phyloP scores from a whole-genome alignment of 2,797 vertebrate genomes.

The Pelodytes ibericus region DNA sequence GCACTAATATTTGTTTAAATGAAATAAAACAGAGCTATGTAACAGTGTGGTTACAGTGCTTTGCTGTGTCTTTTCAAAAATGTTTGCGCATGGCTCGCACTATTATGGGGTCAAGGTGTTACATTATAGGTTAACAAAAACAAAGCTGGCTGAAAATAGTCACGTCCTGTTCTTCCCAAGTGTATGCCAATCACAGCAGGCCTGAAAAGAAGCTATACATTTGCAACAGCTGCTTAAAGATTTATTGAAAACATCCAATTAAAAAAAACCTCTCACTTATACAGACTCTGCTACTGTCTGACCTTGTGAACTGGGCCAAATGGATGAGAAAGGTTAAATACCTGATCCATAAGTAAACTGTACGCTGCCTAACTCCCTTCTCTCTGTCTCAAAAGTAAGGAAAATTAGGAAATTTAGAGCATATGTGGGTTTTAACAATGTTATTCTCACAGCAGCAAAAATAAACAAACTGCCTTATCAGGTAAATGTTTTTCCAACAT shows the following conservation, averaged over 20 bases:
- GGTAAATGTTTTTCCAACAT: no score
- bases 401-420: neutral
- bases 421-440: neutral
- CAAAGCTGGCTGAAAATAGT: constrained; percentile 6
- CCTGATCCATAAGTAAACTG: constrained; percentile 7
- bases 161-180: constrained; percentile 6
- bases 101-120: neutral
- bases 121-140: constrained; percentile 19
- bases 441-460: no score
- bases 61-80: constrained; percentile 2
- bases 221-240: constrained; percentile 21
- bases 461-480: no score
- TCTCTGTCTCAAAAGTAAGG: neutral
- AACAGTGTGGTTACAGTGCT: constrained; percentile 10
- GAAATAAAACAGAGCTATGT: neutral
- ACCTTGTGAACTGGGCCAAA: constrained; percentile 18
- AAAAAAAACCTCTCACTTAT: constrained; percentile 13
- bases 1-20: constrained; percentile 8
- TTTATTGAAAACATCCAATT: constrained; percentile 32
- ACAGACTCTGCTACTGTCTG: constrained; percentile 33
- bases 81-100: neutral
- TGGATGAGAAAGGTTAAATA: constrained; percentile 1
- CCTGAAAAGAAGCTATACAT: constrained; percentile 38
- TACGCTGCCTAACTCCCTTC: neutral
- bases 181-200: constrained; percentile 21